Percentiles rank a stretch among this genome's conserved stretches.
These are phyloP conservation scores for Lasioglossum morio DNA, from an alignment of 2,888 invertebrate species.

Conservation along the genomic window DNA sequence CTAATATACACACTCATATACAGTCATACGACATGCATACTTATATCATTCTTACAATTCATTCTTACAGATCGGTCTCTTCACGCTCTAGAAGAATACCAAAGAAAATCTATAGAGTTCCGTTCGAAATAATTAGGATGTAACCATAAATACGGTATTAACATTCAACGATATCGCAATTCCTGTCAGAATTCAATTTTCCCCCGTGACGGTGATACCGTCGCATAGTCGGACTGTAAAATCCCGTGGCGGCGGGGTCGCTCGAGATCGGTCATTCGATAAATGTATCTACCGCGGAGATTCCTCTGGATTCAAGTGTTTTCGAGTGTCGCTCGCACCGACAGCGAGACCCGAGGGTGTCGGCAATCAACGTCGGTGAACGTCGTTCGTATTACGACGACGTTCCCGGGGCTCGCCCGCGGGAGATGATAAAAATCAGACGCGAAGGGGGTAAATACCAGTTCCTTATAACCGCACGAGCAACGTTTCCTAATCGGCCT, in stretches of 20 bases:
- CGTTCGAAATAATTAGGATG: too few relatives aligned
- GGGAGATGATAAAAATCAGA: slow-evolving; percentile 23
- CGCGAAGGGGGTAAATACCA: not conserved
- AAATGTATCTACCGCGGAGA: slow-evolving; percentile 31
- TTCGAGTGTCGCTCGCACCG: slow-evolving; percentile 17
- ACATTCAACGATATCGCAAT: too few relatives aligned
- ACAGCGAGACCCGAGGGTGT: not conserved
- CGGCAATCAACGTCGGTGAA: slow-evolving; percentile 19
- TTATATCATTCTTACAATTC: too few relatives aligned
- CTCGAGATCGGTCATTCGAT: slow-evolving; percentile 23
- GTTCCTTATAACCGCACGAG: slow-evolving; percentile 29
- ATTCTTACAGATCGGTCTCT: too few relatives aligned
- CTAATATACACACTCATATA: too few relatives aligned
- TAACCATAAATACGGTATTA: too few relatives aligned
- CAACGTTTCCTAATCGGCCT: slow-evolving; percentile 50
- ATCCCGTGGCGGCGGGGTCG: not conserved
- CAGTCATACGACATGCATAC: too few relatives aligned
- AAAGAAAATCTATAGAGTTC: not conserved
- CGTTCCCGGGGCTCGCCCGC: not conserved
- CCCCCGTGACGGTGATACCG: not conserved
- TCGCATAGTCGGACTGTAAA: slow-evolving; percentile 23
- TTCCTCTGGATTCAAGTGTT: slow-evolving; percentile 38
- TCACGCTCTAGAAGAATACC: not conserved
- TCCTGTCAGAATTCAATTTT: slow-evolving; percentile 4
- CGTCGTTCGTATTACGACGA: slow-evolving; percentile 36